Evolutionary conservation across 1,140 invertebrate species (phyloP), one percentile per base, ranked within the genome.

Genomic region (Drosophila nebulosa): DNA sequence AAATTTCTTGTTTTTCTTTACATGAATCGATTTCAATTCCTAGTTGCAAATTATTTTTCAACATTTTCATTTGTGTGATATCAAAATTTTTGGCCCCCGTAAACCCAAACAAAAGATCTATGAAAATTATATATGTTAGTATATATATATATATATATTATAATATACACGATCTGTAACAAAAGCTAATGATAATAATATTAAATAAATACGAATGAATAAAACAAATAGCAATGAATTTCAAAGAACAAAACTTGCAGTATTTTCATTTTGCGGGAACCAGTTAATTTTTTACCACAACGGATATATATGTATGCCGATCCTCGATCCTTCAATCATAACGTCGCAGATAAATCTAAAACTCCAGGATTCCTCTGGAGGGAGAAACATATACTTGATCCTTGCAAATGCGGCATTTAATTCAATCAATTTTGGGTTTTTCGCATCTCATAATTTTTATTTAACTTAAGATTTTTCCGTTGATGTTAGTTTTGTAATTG

Each of bases 391-490:
- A n/a, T n/a, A n/a, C n/a, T n/a, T n/a, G n/a, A n/a, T n/a, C n/a
- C n/a, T n/a, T n/a, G n/a, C n/a, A n/a, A n/a, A n/a, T n/a, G n/a
- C n/a, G n/a, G n/a, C n/a, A n/a, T n/a, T n/a, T n/a, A n/a, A n/a
- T n/a, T n/a, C n/a, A 70, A 46, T 46, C 21, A n/a, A 50, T 21
- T 46, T 24, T 1, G 1, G 18, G 46, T 35, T 57, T 64, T 32
- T 73, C 59, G 52, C 32, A 5, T 61, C 63, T 60, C 16, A 53
- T 35, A 42, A 46, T 62, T 62, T 65, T 76, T 80, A 57, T 84
- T 83, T 79, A 83, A 79, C 58, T 84, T 84, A 80, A 64, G 68
- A 63, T 76, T 73, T 83, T 75, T 68, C 51, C 62, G 55, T 53
- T 60, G 50, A 46, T 61, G 22, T 63, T 62, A 36, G 35, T 51